Percentiles rank a stretch among this genome's conserved stretches.
These are phyloP conservation scores for Schizotus pectinicornis DNA, from an alignment of 2,888 invertebrate genomes.

Conservation along the genomic window DNA sequence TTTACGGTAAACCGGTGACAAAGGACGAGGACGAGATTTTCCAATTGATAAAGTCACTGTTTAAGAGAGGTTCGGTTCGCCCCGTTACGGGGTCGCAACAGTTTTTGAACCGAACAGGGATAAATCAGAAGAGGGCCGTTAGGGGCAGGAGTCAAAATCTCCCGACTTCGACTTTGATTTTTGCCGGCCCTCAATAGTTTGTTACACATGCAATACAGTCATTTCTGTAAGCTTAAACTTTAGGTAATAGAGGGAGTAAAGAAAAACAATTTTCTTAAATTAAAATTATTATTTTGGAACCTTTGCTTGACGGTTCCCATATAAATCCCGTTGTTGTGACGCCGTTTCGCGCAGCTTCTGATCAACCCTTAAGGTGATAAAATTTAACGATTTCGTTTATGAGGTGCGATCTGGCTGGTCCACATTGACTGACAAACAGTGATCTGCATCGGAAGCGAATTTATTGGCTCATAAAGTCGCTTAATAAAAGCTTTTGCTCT, in stretches of 20 bases:
- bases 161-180: no score
- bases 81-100: neutral
- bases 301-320: constrained; percentile 14
- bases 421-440: constrained; percentile 9
- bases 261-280: no score
- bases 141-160: no score
- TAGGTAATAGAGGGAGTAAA: no score
- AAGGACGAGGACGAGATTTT: constrained; percentile 38
- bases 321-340: constrained; percentile 22
- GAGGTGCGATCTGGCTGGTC: constrained; percentile 20
- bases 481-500: neutral
- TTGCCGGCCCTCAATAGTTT: no score
- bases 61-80: constrained; percentile 28
- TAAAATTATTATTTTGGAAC: constrained; percentile 23
- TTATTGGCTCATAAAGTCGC: constrained; percentile 10
- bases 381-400: constrained; percentile 20
- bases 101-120: no score
- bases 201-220: no score
- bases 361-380: constrained; percentile 18
- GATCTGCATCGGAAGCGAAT: constrained; percentile 12
- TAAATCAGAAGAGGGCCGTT: no score
- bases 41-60: constrained; percentile 38
- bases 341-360: constrained; percentile 7
- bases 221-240: no score
- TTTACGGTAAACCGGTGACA: constrained; percentile 37